A percentile compares a stretch with the other conserved stretches of the same genome.
Evolutionary conservation across 2,797 vertebrate species (phyloP).

Genomic region (Gymnothorax reevesii): DNA sequence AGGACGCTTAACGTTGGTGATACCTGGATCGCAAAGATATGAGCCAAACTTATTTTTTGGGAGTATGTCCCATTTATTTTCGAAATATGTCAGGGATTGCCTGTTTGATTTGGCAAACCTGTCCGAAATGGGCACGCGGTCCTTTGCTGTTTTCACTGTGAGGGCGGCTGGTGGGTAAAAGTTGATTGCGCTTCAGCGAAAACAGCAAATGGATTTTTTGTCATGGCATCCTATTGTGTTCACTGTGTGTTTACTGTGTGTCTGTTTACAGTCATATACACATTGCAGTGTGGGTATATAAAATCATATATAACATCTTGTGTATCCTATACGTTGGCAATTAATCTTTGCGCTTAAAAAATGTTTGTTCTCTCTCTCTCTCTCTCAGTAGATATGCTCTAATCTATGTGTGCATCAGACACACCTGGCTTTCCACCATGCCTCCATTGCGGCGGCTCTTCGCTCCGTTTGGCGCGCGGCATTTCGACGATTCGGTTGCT

Average conservation of each 20-base stretch:
- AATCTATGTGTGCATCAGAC: conserved; percentile 34
- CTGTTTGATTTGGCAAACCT: not conserved
- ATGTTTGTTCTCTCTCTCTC: not conserved
- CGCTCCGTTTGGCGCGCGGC: conserved; percentile 32
- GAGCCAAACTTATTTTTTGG: not conserved
- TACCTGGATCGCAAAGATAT: not conserved
- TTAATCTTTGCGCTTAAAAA: too few relatives aligned
- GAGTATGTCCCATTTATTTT: not conserved
- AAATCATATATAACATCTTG: too few relatives aligned
- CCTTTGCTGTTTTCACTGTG: too few relatives aligned
- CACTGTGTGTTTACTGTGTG: too few relatives aligned
- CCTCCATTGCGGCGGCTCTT: conserved; percentile 38
- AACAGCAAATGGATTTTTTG: too few relatives aligned
- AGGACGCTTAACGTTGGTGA: not conserved
- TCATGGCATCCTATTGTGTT: too few relatives aligned
- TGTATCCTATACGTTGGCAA: too few relatives aligned
- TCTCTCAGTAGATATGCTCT: conserved; percentile 35
- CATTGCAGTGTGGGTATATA: too few relatives aligned
- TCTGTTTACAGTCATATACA: too few relatives aligned
- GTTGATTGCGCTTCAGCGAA: too few relatives aligned
- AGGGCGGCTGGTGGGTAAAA: too few relatives aligned
- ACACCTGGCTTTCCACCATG: conserved; percentile 28
- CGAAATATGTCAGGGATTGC: not conserved
- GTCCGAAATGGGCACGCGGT: too few relatives aligned
- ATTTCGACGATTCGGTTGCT: conserved; percentile 51